A percentile compares a stretch with the other conserved stretches of the same genome.
phyloP scores from a whole-genome alignment of 2,113 vertebrate species.

The Lipophrys pholis region DNA sequence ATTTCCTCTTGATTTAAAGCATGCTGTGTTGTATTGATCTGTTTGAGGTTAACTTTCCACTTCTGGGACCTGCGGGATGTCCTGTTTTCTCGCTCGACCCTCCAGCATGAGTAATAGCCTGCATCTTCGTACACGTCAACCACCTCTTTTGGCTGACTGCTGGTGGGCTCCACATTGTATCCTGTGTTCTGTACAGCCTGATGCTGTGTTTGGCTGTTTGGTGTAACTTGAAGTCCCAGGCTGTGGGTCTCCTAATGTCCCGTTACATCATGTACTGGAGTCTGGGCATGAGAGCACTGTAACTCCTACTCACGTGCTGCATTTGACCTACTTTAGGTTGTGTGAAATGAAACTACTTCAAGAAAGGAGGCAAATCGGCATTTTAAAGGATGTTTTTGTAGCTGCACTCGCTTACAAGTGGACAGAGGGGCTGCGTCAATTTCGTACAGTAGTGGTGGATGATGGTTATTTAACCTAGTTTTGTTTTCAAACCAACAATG shows the following conservation, averaged over 20 bases:
- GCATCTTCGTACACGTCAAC: constrained; percentile 8
- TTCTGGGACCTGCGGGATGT: neutral
- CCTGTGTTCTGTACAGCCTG: neutral
- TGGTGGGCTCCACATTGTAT: constrained; percentile 4
- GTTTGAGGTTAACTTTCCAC: neutral
- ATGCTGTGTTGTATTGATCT: neutral
- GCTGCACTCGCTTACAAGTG: neutral
- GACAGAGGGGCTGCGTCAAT: neutral
- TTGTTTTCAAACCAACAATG: neutral
- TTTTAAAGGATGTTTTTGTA: neutral
- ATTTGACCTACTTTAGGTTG: constrained; percentile 2
- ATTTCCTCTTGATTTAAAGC: constrained; percentile 16
- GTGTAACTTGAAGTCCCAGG: neutral
- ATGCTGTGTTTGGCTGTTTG: neutral
- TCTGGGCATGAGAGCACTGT: neutral
- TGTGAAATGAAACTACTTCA: neutral
- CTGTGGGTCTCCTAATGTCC: neutral
- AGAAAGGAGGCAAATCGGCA: neutral
- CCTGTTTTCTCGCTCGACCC: constrained; percentile 10
- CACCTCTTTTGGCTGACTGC: constrained; percentile 1
- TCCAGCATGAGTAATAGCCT: constrained; percentile 26
- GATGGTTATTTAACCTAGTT: neutral
- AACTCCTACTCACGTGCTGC: neutral
- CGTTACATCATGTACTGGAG: neutral
- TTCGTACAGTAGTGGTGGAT: neutral